phyloP scores from a whole-genome alignment of 2,888 invertebrate species.

The Pheosia gnoma region DNA sequence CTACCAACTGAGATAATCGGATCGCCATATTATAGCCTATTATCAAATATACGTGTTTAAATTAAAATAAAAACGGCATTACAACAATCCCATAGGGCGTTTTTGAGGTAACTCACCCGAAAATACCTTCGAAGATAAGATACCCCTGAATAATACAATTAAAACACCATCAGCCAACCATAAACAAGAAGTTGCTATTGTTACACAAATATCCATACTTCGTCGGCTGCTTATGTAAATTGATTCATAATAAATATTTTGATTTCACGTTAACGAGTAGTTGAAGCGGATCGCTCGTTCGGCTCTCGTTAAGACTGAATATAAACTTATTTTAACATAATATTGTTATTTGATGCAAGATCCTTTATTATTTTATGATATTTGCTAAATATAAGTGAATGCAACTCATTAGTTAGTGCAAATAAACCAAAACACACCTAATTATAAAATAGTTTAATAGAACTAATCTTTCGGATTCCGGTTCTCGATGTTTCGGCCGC shows the following conservation, averaged over 20 bases:
- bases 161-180: constrained; percentile 19
- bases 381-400: constrained; percentile 33
- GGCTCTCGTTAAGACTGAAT: constrained; percentile 72
- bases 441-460: no score
- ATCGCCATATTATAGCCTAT: no score
- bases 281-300: constrained; percentile 65
- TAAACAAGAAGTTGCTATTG: constrained; percentile 24
- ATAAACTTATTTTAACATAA: constrained; percentile 72
- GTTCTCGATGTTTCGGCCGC: no score
- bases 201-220: constrained; percentile 62
- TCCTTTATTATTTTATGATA: constrained; percentile 54
- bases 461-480: no score
- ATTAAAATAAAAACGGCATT: no score
- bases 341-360: constrained; percentile 71
- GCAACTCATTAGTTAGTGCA: background rate
- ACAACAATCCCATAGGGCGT: no score
- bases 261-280: constrained; percentile 77
- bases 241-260: constrained; percentile 81
- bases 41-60: no score
- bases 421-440: background rate
- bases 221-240: constrained; percentile 74
- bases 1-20: no score
- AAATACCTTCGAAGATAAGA: background rate
- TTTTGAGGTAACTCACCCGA: no score
- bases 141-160: background rate